phyloP scores from a whole-genome alignment of 2,888 invertebrate species.

The Megastigmus dorsalis region DNA sequence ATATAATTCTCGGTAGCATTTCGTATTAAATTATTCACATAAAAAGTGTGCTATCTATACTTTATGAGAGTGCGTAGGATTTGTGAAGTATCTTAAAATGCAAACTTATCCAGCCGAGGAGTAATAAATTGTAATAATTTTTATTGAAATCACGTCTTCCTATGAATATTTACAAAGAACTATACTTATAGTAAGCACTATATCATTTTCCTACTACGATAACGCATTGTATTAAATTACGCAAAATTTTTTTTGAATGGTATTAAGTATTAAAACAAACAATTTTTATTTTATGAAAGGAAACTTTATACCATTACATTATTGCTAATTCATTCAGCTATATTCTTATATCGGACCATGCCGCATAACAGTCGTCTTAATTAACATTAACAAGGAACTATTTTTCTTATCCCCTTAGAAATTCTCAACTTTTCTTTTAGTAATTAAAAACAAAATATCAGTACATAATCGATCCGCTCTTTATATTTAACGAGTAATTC shows the following conservation, averaged over 20 bases:
- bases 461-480: neutral
- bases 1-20: no score
- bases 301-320: no score
- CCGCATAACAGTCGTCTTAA: no score
- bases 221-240: no score
- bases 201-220: neutral
- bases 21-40: conserved; percentile 14
- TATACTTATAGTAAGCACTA: neutral
- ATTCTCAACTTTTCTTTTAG: no score
- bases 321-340: no score
- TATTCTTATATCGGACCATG: no score
- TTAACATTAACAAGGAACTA: no score
- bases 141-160: conserved; percentile 10
- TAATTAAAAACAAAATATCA: neutral
- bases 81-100: neutral
- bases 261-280: no score
- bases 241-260: no score
- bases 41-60: conserved; percentile 25
- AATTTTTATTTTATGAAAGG: no score
- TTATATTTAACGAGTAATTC: neutral
- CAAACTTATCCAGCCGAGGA: neutral
- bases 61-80: conserved; percentile 40
- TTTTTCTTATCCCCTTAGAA: no score
- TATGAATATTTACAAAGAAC: conserved; percentile 23
- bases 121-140: conserved; percentile 45